These are phyloP conservation scores for Lates japonicus DNA, from an alignment of 2,797 vertebrate species.

Conservation along the genomic window DNA sequence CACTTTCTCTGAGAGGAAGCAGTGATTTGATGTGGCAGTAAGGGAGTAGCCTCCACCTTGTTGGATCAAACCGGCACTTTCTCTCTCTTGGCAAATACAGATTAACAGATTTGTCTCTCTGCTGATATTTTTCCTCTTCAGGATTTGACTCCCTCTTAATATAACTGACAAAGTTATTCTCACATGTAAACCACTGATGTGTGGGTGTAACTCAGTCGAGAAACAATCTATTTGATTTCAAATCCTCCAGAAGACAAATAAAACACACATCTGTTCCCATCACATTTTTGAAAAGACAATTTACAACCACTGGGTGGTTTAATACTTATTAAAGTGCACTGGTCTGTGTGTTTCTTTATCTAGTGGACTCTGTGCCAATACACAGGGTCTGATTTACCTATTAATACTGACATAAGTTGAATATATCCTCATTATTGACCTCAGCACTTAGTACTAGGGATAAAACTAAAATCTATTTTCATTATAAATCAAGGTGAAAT, in stretches of 20 bases:
- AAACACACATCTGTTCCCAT: background rate
- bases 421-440: background rate
- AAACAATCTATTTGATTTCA: background rate
- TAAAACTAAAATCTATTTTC: no score
- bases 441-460: no score
- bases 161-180: background rate
- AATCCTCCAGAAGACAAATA: background rate
- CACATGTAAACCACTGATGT: background rate
- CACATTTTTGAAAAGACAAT: background rate
- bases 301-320: background rate
- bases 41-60: background rate
- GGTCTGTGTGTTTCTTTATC: background rate
- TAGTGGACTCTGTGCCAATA: background rate
- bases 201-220: background rate
- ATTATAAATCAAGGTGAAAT: no score
- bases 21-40: slow-evolving; percentile 1
- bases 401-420: background rate
- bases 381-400: background rate
- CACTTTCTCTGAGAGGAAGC: background rate
- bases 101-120: background rate
- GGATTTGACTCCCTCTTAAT: background rate
- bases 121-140: background rate
- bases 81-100: background rate
- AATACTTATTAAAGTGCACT: background rate
- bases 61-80: slow-evolving; percentile 2